phyloP scores from a whole-genome alignment of 2,113 vertebrate genomes.

The Cyprinodon variegatus region DNA sequence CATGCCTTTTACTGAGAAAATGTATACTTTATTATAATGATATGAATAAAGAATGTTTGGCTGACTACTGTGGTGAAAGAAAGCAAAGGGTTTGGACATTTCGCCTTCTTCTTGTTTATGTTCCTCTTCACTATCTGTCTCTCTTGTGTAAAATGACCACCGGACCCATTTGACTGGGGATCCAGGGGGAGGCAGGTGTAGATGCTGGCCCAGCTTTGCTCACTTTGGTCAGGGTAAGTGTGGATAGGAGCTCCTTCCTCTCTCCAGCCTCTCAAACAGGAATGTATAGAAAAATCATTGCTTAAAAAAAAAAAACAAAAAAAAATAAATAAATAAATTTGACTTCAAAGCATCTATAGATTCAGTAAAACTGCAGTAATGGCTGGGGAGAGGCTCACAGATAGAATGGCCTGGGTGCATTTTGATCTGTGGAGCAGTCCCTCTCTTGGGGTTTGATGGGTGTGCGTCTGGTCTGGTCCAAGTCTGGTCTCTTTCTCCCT shows the following conservation, averaged over 20 bases:
- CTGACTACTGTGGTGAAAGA: conserved; percentile 72
- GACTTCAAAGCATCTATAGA: not conserved
- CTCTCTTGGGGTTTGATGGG: conserved; percentile 59
- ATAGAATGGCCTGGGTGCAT: conserved; percentile 74
- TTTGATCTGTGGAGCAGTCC: conserved; percentile 77
- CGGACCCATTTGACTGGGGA: conserved; percentile 73
- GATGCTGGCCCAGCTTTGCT: conserved; percentile 68
- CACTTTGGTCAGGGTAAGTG: conserved; percentile 74
- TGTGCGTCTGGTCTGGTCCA: conserved; percentile 70
- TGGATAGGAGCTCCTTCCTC: conserved; percentile 70
- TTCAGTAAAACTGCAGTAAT: conserved; percentile 36
- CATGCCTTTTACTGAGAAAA: conserved; percentile 77
- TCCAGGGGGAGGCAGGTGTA: conserved; percentile 63
- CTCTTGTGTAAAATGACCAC: conserved; percentile 68
- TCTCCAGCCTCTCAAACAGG: conserved; percentile 66
- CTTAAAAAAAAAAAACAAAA: not conserved
- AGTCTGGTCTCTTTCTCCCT: conserved; percentile 58
- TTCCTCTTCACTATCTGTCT: conserved; percentile 69
- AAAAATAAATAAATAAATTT: not conserved
- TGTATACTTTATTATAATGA: conserved; percentile 76
- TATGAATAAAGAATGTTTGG: conserved; percentile 77
- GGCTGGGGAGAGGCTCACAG: conserved; percentile 77
- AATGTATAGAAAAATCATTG: not conserved
- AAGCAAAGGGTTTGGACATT: conserved; percentile 72
- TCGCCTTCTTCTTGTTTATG: conserved; percentile 70